Base-by-base conservation (phyloP, 2,113 vertebrate genomes). In the Archocentrus centrarchus region DNA sequence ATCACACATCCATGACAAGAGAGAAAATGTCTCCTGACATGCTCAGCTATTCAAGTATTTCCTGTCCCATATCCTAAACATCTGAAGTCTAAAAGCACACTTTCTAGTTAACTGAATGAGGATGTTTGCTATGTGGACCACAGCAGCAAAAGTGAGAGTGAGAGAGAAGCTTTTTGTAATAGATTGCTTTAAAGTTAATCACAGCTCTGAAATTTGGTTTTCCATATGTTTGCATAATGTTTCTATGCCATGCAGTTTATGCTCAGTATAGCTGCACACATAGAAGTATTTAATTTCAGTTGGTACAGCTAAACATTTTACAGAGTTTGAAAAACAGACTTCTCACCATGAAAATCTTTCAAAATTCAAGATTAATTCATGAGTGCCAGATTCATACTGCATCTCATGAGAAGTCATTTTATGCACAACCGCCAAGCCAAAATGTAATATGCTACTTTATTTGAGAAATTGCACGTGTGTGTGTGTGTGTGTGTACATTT, bases 21-120 rank as follows among this genome's bases (percentile, higher is more conserved):
- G 41, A 78, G 32, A 61, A 60, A 70, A 90, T 88, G 79, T 5
- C 7, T 89, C 59, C 82, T 90, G 91, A 86, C 87, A 85, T 62
- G 59, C 66, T 41, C 27, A 75, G 80, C 75, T 78, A 59, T 53
- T 82, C 50, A 39, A 80, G 57, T 44, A 32, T 3, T 59, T 22
- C 55, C 79, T 60, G 15, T n/a, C 37, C 75, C 75, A 39, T 30
- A 39, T 58, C 18, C 58, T 39, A 68, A 60, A 59, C 10, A 9
- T 20, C 14, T 59, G n/a, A 70, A 60, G 41, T 39, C 55, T 15
- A n/a, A 55, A 88, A 59, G 4, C 30, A 10, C 20, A 37, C 37
- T 41, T n/a, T 73, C 22, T 8, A 18, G 44, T 18, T 75, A 5
- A 62, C 14, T 41, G 10, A 35, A 60, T 70, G 22, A 20, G 37